Evolutionary conservation across 2,113 vertebrate genomes (phyloP).

Genomic region (Pangasianodon hypophthalmus): DNA sequence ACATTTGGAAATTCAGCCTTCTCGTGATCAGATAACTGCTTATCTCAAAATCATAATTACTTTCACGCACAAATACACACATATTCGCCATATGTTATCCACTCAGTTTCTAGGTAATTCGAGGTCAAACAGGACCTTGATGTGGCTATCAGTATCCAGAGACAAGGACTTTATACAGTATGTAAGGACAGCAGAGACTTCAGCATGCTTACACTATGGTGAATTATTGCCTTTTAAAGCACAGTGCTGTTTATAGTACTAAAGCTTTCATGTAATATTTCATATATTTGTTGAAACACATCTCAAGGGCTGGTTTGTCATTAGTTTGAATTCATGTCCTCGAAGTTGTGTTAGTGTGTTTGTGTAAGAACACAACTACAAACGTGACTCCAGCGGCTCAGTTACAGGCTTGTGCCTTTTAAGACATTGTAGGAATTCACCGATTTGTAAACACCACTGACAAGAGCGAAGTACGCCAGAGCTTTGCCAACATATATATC

Average conservation of each 20-base stretch:
- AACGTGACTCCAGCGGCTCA: constrained; percentile 31
- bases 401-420: constrained; percentile 35
- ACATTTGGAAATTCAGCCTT: background rate
- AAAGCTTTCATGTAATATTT: constrained; percentile 30
- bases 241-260: constrained; percentile 39
- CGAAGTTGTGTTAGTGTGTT: constrained; percentile 30
- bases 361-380: constrained; percentile 32
- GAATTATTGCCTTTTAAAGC: constrained; percentile 43
- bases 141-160: constrained; percentile 37
- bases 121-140: constrained; percentile 35
- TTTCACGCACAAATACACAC: background rate
- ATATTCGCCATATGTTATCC: background rate
- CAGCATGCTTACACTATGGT: constrained; percentile 28
- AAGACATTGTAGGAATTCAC: constrained; percentile 28
- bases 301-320: constrained; percentile 34
- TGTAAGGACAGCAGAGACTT: constrained; percentile 31
- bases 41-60: background rate
- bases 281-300: constrained; percentile 29
- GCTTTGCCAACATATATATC: constrained; percentile 25
- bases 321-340: constrained; percentile 29
- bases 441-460: constrained; percentile 26
- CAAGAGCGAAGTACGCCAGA: constrained; percentile 1
- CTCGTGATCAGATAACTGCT: background rate
- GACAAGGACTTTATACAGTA: constrained; percentile 18
- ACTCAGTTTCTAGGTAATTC: constrained; percentile 9